Conservation (phyloP, 2,797 vertebrate genomes). For the Melanotaenia trifasciata region DNA sequence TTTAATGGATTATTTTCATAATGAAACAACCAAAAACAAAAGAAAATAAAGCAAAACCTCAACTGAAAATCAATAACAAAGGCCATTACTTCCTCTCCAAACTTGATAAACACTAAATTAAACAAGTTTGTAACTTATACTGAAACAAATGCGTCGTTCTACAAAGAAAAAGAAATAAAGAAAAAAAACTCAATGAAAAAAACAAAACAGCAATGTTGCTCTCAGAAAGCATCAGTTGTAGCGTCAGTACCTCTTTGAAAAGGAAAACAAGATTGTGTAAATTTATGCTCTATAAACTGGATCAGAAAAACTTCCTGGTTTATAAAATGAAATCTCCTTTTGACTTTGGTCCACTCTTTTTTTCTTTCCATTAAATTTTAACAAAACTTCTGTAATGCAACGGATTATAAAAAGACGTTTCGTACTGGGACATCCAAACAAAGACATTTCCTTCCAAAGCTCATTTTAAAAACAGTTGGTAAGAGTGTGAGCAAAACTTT, state of each 20-base stretch:
- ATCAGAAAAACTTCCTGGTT: constrained; percentile 25
- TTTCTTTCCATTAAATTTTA: constrained; percentile 18
- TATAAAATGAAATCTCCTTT: constrained; percentile 76
- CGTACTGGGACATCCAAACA: constrained; percentile 65
- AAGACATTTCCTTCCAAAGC: constrained; percentile 61
- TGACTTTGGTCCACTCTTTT: constrained; percentile 91
- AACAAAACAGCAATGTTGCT: constrained; percentile 50
- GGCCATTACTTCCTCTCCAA: constrained; percentile 86
- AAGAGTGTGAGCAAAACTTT: constrained; percentile 31
- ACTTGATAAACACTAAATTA: constrained; percentile 84
- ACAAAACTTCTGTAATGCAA: constrained; percentile 55
- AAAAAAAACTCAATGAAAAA: constrained; percentile 52
- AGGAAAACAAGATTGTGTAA: not conserved
- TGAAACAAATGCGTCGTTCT: constrained; percentile 79
- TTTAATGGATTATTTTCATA: constrained; percentile 99
- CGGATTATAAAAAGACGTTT: constrained; percentile 70
- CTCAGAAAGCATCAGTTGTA: constrained; percentile 56
- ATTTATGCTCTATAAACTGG: constrained; percentile 29
- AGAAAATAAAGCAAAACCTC: constrained; percentile 67
- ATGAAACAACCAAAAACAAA: constrained; percentile 87
- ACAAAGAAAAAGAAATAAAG: constrained; percentile 44
- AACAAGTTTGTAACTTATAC: constrained; percentile 81
- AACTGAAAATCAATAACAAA: constrained; percentile 82
- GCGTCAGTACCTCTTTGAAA: constrained; percentile 78
- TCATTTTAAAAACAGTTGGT: constrained; percentile 67